phyloP scores from a whole-genome alignment of 2,113 vertebrate species.

The Ptilorrhoa leucosticta region DNA sequence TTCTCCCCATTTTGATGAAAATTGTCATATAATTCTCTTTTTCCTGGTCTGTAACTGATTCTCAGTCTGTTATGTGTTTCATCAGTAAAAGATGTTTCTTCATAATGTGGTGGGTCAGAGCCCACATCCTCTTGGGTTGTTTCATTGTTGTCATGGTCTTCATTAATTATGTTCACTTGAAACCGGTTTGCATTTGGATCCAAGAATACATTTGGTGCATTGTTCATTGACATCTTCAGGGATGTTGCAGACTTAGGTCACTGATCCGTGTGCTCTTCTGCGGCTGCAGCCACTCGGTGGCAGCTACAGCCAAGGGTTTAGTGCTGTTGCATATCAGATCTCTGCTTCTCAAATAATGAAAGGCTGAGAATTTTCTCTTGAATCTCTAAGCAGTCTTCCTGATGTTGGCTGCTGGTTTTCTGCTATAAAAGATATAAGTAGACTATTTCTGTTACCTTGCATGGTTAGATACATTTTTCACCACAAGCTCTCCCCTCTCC shows the following conservation, averaged over 20 bases:
- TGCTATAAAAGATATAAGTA: constrained; percentile 40
- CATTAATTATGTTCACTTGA: constrained; percentile 77
- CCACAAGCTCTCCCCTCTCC: background rate
- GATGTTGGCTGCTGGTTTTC: background rate
- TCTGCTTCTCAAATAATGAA: constrained; percentile 15
- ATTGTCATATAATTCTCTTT: constrained; percentile 69
- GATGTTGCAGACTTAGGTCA: background rate
- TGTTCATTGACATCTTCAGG: constrained; percentile 75
- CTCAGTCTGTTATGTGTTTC: constrained; percentile 70
- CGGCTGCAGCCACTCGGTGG: background rate
- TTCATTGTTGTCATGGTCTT: constrained; percentile 52
- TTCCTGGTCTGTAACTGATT: constrained; percentile 71
- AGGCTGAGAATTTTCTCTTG: background rate
- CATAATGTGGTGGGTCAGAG: constrained; percentile 81
- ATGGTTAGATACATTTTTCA: background rate
- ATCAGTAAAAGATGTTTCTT: constrained; percentile 82
- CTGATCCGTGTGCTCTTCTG: background rate
- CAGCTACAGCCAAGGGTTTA: background rate
- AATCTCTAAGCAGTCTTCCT: constrained; percentile 18
- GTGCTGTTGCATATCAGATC: background rate
- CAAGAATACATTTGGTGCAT: constrained; percentile 67
- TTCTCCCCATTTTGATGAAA: constrained; percentile 75
- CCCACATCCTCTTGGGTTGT: constrained; percentile 55
- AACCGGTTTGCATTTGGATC: constrained; percentile 72
- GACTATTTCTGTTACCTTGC: constrained; percentile 9